Evolutionary conservation across 2,797 vertebrate species (phyloP).

Genomic region (Trachurus trachurus): DNA sequence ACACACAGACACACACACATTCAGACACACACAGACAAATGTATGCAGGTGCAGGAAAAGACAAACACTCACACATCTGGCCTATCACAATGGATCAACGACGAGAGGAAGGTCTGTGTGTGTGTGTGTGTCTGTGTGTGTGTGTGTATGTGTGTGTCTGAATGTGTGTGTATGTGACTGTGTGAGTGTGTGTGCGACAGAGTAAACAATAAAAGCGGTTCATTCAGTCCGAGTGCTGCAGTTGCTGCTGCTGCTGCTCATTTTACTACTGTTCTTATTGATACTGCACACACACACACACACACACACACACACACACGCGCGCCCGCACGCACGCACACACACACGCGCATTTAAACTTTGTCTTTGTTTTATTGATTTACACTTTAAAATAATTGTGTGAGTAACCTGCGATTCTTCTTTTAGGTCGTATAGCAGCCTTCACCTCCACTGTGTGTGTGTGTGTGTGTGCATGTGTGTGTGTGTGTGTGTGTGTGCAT

Average conservation of each 20-base stretch:
- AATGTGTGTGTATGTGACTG: neutral
- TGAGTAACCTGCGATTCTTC: neutral
- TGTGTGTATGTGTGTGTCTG: too few relatives aligned
- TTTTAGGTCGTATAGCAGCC: neutral
- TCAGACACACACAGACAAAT: neutral
- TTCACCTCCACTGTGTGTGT: slow-evolving; percentile 38
- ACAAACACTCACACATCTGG: slow-evolving; percentile 62
- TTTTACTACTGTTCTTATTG: too few relatives aligned
- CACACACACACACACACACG: too few relatives aligned
- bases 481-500: slow-evolving; percentile 30
- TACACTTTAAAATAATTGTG: neutral
- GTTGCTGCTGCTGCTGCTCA: too few relatives aligned
- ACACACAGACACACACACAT: too few relatives aligned
- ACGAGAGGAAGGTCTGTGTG: slow-evolving; percentile 20
- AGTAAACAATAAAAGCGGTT: slow-evolving; percentile 37
- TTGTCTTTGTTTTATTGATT: too few relatives aligned
- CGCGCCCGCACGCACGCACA: too few relatives aligned
- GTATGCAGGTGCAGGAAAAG: slow-evolving; percentile 56
- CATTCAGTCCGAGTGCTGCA: slow-evolving; percentile 15
- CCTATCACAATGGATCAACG: slow-evolving; percentile 58
- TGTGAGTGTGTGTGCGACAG: slow-evolving; percentile 1
- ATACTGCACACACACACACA: too few relatives aligned
- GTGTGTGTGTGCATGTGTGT: neutral
- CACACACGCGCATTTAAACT: too few relatives aligned
- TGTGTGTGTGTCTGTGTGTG: neutral